phyloP scores from a whole-genome alignment of 2,888 invertebrate species.

The Quadroppia sp. region DNA sequence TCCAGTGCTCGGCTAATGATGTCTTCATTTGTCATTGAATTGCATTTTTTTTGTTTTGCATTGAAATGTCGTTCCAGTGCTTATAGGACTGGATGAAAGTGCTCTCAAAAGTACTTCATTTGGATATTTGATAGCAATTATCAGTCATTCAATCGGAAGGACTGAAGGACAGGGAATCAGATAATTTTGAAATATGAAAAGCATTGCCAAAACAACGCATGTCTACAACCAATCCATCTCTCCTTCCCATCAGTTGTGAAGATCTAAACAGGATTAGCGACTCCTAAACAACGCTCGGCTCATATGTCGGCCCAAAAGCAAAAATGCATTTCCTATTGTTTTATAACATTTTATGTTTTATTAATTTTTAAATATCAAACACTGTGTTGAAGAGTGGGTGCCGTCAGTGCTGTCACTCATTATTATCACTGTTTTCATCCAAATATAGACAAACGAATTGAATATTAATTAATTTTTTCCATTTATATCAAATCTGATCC shows the following conservation, averaged over 20 bases:
- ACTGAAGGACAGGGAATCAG: too few species aligned
- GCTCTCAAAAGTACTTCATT: not conserved
- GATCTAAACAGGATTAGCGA: not conserved
- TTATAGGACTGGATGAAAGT: not conserved
- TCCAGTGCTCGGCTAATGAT: not conserved
- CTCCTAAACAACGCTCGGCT: not conserved
- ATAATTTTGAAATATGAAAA: not conserved
- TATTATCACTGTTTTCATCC: constrained; percentile 12
- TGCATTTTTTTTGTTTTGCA: not conserved
- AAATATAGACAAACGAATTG: constrained; percentile 9
- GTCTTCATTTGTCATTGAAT: not conserved
- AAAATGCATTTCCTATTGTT: not conserved
- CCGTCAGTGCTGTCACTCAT: constrained; percentile 4
- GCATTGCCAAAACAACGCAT: not conserved
- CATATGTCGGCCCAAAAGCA: not conserved
- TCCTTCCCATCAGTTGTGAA: not conserved
- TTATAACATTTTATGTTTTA: not conserved
- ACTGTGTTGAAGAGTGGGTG: not conserved
- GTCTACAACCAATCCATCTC: not conserved
- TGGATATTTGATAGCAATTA: not conserved
- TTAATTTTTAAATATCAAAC: not conserved
- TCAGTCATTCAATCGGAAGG: not conserved
- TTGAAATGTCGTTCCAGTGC: not conserved
- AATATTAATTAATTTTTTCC: not conserved
- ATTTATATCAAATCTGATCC: not conserved